phyloP scores from a whole-genome alignment of 2,113 vertebrate genomes.

The Fulmarus glacialis region DNA sequence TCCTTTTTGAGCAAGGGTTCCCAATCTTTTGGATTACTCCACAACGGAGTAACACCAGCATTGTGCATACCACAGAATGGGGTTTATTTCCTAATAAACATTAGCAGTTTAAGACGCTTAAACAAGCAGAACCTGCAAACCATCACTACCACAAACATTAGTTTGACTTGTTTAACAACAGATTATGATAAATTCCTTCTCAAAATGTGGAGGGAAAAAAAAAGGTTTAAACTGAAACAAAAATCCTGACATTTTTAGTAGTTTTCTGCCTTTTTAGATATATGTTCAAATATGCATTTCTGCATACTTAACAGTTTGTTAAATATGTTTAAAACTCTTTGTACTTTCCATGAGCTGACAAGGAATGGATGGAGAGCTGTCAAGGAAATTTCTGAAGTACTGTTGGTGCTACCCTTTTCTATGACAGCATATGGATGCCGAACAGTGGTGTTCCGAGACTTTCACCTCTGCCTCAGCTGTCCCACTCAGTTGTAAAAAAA shows the following conservation, averaged over 20 bases:
- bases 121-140: neutral
- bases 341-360: neutral
- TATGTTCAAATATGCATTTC: neutral
- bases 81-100: neutral
- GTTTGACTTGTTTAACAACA: neutral
- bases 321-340: neutral
- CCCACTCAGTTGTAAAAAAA: neutral
- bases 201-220: neutral
- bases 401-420: neutral
- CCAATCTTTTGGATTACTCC: neutral
- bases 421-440: neutral
- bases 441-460: neutral
- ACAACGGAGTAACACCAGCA: neutral
- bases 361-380: neutral
- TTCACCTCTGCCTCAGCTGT: neutral
- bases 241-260: neutral
- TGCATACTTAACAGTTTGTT: neutral
- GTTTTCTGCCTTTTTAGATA: neutral
- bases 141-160: neutral
- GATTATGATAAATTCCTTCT: neutral
- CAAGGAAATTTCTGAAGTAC: neutral
- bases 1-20: neutral
- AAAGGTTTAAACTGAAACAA: neutral
- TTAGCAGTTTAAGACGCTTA: neutral
- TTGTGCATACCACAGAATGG: neutral